Evolutionary conservation across 2,888 invertebrate genomes (phyloP).

Genomic region (Chrysolina oricalcia): DNA sequence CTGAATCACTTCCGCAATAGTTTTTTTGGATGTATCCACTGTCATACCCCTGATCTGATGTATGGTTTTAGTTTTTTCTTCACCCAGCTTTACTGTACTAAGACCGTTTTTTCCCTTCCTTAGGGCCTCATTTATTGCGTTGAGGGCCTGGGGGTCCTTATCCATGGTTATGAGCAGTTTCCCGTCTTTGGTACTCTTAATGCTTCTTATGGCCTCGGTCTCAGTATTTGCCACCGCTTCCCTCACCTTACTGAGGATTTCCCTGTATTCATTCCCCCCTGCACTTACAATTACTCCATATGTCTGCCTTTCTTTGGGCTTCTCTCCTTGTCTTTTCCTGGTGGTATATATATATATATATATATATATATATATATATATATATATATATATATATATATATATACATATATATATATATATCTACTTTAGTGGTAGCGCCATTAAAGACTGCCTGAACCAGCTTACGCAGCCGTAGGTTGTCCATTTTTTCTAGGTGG

Average conservation of each 20-base stretch:
- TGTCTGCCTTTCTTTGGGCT: background rate
- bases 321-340: background rate
- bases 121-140: background rate
- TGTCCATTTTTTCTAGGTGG: background rate
- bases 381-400: too few species aligned
- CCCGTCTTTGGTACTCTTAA: background rate
- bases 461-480: background rate
- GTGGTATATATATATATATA: too few species aligned
- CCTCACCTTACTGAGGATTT: background rate
- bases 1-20: background rate
- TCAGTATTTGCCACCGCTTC: background rate
- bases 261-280: background rate
- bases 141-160: background rate
- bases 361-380: too few species aligned
- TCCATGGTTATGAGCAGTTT: constrained; percentile 23
- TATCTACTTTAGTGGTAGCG: background rate
- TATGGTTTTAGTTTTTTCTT: background rate
- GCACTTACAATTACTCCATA: background rate
- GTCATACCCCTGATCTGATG: background rate
- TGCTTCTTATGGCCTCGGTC: background rate
- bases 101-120: background rate
- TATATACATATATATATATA: too few species aligned
- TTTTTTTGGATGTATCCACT: background rate
- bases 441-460: background rate
- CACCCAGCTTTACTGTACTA: background rate